A percentile compares a stretch with the other conserved stretches of the same genome.
phyloP scores from a whole-genome alignment of 2,797 vertebrate species.

The Coregonus ussuriensis region DNA sequence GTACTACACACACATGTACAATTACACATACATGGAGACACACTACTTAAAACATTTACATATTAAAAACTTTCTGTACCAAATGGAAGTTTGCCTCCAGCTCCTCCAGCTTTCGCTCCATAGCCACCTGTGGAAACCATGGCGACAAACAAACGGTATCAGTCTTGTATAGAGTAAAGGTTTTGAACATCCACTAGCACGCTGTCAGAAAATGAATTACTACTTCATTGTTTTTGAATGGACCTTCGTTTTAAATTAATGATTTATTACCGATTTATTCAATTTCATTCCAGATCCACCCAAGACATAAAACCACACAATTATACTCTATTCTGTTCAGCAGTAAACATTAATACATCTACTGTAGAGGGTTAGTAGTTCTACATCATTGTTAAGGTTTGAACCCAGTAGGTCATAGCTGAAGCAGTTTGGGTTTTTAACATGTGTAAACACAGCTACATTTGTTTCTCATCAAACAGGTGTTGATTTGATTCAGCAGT shows the following conservation, averaged over 20 bases:
- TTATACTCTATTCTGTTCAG: constrained; percentile 16
- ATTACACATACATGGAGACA: neutral
- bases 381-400: constrained; percentile 3
- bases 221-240: constrained; percentile 10
- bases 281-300: constrained; percentile 9
- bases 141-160: constrained; percentile 7
- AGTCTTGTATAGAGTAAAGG: constrained; percentile 1
- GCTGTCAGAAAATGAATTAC: neutral
- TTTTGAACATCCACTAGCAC: neutral
- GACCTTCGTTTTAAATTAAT: neutral
- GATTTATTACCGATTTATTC: neutral
- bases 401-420: constrained; percentile 5
- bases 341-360: constrained; percentile 18
- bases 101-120: constrained; percentile 76
- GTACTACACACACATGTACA: constrained; percentile 6
- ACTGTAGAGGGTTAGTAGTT: constrained; percentile 12
- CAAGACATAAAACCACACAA: constrained; percentile 21
- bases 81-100: constrained; percentile 80
- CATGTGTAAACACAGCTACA: constrained; percentile 1
- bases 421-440: constrained; percentile 6
- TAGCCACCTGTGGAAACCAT: constrained; percentile 78
- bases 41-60: neutral
- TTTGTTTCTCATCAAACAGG: neutral
- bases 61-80: constrained; percentile 62
- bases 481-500: constrained; percentile 14